Evolutionary conservation across 2,888 invertebrate species (phyloP), one percentile per base, ranked within the genome.

Genomic region (Autographa pulchrina): DNA sequence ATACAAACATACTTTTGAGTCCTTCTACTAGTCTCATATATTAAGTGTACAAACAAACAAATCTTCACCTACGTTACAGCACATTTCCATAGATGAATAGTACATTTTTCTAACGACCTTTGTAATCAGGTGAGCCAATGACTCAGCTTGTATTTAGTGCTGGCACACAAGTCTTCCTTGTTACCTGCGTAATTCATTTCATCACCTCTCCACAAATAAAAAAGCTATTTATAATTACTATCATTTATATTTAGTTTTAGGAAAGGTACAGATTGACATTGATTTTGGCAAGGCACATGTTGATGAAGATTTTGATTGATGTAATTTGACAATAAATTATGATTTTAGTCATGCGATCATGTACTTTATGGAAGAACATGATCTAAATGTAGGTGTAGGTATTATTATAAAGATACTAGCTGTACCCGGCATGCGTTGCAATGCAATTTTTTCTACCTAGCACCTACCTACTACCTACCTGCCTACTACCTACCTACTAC

Each of bases 101-200:
- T 25, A 25, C 25, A 25, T 25, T 25, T 6, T 60, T 13, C 6
- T 7, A 35, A 14, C 56, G 67, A 75, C 70, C 75, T 80, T 78
- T 80, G 69, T 58, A 65, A 32, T 77, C 61, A 68, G 74, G 71
- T 79, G 76, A 32, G 68, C 80, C 70, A 74, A 59, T 85, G 75
- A 85, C 78, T 84, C 82, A 75, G 14, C 48, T 52, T 60, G 73
- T 72, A 85, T 78, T 74, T 72, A 77, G 74, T 60, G 72, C 77
- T 85, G 85, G 85, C 85, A 85, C 71, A 16, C 25, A 4, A n/a
- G 58, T 69, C 79, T 85, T 85, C 85, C 85, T 67, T 64, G 31
- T 62, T 35, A 84, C 82, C 79, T 84, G 75, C 48, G 61, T 54
- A 54, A 75, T 75, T 65, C 20, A 48, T 76, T 63, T 78, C 72